Evolutionary conservation across 2,797 vertebrate species (phyloP).

Genomic region (Fringilla coelebs): DNA sequence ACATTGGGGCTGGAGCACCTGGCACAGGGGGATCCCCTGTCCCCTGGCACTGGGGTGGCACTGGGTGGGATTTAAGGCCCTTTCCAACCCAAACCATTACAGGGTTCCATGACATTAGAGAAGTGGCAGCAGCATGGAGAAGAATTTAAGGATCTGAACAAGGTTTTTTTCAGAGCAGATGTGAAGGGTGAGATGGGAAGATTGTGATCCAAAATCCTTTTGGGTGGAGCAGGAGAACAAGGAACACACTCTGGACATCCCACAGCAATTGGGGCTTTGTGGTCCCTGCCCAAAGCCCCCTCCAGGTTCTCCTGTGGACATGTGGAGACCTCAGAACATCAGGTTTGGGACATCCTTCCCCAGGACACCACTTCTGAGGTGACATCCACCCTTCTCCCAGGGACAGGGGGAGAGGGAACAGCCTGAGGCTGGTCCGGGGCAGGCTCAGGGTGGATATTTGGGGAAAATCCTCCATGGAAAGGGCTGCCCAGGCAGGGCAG

Average conservation of each 20-base stretch:
- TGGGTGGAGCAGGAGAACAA: neutral
- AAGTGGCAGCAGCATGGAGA: no score
- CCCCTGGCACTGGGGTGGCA: no score
- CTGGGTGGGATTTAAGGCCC: accelerated
- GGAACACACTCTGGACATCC: neutral
- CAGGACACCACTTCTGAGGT: neutral
- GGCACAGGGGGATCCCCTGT: neutral
- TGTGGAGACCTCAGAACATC: neutral
- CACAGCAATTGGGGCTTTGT: neutral
- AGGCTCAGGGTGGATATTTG: neutral
- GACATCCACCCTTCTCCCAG: neutral
- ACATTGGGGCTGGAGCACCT: neutral
- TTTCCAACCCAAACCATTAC: neutral
- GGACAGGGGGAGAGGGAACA: neutral
- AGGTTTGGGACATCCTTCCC: neutral
- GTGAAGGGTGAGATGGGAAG: neutral
- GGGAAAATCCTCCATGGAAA: neutral
- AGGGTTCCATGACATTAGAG: no score
- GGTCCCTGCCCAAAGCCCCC: neutral
- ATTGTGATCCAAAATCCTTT: neutral
- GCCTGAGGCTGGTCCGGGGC: neutral
- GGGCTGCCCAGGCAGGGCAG: neutral
- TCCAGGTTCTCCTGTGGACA: neutral
- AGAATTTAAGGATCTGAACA: no score
- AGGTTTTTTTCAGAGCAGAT: neutral